Evolutionary conservation across 2,797 vertebrate genomes (phyloP).

Genomic region (Sorex maritimensis): DNA sequence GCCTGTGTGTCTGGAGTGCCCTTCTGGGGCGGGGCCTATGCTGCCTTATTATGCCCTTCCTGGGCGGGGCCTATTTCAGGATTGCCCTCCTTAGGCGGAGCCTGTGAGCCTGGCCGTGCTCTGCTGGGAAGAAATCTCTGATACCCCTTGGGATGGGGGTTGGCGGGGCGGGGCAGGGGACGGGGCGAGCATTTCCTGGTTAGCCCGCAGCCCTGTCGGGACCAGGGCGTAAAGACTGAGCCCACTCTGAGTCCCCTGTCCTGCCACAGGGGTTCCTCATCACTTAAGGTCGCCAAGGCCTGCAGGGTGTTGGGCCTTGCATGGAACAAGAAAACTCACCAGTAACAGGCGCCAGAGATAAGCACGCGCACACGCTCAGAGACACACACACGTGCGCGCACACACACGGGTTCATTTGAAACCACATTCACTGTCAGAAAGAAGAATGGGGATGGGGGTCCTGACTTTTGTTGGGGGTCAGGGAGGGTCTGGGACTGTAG

Average conservation of each 20-base stretch:
- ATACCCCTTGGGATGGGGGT: too few species aligned
- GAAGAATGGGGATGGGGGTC: not conserved
- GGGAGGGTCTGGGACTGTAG: conserved; percentile 5
- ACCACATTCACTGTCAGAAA: not conserved
- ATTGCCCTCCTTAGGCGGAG: too few species aligned
- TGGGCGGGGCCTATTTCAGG: too few species aligned
- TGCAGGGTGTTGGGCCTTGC: not conserved
- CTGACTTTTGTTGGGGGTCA: not conserved
- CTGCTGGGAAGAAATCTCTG: too few species aligned
- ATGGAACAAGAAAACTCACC: not conserved
- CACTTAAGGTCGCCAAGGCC: not conserved
- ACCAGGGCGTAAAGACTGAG: not conserved
- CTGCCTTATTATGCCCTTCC: too few species aligned
- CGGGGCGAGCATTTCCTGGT: too few species aligned
- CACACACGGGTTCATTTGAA: not conserved
- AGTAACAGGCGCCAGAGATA: not conserved
- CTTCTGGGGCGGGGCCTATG: too few species aligned
- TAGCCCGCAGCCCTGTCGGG: too few species aligned
- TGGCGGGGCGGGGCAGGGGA: too few species aligned
- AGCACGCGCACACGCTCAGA: too few species aligned
- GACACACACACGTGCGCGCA: not conserved
- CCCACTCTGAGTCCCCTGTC: not conserved
- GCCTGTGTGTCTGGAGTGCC: too few species aligned
- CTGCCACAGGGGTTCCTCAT: not conserved
- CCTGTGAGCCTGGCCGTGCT: too few species aligned